phyloP scores from a whole-genome alignment of 1,140 invertebrate species.

The Episyrphus balteatus region DNA sequence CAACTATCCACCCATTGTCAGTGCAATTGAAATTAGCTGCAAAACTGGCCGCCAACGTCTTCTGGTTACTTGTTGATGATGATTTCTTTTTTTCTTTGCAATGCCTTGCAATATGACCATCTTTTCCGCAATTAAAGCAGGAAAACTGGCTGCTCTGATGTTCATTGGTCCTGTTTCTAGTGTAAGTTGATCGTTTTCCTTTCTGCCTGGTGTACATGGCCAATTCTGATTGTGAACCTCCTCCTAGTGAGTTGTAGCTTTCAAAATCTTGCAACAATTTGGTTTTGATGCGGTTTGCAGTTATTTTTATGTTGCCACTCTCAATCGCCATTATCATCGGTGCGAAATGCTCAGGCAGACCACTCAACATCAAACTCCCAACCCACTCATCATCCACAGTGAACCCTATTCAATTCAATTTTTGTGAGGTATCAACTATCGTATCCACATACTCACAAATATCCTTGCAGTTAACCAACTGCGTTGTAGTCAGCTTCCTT shows the following conservation, averaged over 20 bases:
- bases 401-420: slow-evolving; percentile 21
- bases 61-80: neutral
- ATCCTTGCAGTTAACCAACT: slow-evolving; percentile 8
- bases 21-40: neutral
- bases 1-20: neutral
- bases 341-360: slow-evolving; percentile 29
- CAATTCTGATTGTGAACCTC: neutral
- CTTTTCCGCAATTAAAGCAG: too few relatives aligned
- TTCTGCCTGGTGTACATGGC: neutral
- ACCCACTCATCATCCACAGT: slow-evolving; percentile 28
- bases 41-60: neutral
- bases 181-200: too few relatives aligned
- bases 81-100: neutral
- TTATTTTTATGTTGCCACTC: slow-evolving; percentile 18
- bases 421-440: slow-evolving; percentile 24
- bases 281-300: slow-evolving; percentile 29
- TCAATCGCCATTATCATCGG: slow-evolving; percentile 38
- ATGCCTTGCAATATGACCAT: neutral
- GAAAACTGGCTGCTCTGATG: too few relatives aligned
- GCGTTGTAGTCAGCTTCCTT: slow-evolving; percentile 5
- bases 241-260: neutral
- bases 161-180: neutral
- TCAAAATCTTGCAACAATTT: slow-evolving; percentile 19
- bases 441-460: slow-evolving; percentile 30
- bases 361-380: slow-evolving; percentile 27